phyloP scores from a whole-genome alignment of 2,797 vertebrate genomes.

The Poecile montanus region DNA sequence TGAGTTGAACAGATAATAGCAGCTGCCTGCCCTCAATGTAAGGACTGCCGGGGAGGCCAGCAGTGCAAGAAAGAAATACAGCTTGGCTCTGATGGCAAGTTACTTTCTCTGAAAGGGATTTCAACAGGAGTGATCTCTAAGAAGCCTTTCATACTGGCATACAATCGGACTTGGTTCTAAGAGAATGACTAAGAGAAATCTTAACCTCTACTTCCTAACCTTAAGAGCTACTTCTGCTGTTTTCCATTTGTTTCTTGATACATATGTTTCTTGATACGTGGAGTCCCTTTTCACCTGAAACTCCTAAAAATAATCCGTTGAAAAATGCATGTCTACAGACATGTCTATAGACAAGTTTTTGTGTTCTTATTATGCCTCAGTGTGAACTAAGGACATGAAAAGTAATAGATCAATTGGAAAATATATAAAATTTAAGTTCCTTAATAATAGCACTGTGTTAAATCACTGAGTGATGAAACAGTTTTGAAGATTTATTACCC shows the following conservation, averaged over 20 bases:
- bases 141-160: background rate
- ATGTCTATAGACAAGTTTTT: background rate
- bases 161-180: background rate
- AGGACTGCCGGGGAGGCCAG: background rate
- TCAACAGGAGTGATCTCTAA: background rate
- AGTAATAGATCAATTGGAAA: background rate
- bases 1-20: background rate
- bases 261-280: background rate
- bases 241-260: background rate
- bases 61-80: background rate
- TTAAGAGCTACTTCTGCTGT: background rate
- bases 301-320: background rate
- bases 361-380: background rate
- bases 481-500: background rate
- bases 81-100: background rate
- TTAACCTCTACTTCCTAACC: background rate
- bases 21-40: background rate
- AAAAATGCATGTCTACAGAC: background rate
- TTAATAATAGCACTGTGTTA: background rate
- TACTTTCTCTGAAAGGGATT: slow-evolving; percentile 1
- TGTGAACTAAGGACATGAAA: background rate
- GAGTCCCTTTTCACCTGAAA: background rate
- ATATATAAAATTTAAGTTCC: background rate
- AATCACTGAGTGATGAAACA: background rate
- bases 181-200: background rate